Conservation (phyloP, 2,888 invertebrate species). For the Catonia carolina region DNA sequence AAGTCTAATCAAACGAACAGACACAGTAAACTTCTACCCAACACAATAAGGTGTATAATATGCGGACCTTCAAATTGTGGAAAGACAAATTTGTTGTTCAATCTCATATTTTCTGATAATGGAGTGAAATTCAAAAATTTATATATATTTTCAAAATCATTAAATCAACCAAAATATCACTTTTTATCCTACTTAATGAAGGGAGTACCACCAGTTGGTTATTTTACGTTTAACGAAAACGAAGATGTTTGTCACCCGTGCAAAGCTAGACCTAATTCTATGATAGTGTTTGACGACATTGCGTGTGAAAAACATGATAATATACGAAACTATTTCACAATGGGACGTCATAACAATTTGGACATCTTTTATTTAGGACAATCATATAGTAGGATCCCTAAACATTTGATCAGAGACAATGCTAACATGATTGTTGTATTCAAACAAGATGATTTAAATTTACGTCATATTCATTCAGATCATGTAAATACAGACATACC, state of each 20-base stretch:
- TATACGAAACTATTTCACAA: conserved; percentile 15
- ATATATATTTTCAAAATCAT: conserved; percentile 20
- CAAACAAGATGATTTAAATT: conserved; percentile 39
- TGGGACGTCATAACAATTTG: conserved; percentile 18
- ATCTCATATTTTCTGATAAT: conserved; percentile 8
- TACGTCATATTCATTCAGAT: conserved; percentile 35
- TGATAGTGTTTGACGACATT: conserved; percentile 19
- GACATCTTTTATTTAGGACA: conserved; percentile 14
- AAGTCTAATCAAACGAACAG: not conserved
- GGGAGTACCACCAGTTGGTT: not conserved
- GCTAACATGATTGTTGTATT: conserved; percentile 39
- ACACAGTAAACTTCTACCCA: conserved; percentile 11
- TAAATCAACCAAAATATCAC: conserved; percentile 15
- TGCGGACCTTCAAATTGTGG: conserved; percentile 15
- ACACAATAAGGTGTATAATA: conserved; percentile 5
- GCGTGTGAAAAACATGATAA: conserved; percentile 17
- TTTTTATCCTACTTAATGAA: conserved; percentile 13
- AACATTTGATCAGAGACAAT: conserved; percentile 41
- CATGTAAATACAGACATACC: conserved; percentile 24
- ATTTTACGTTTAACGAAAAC: conserved; percentile 6
- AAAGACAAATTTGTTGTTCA: conserved; percentile 18
- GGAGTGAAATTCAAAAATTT: conserved; percentile 13
- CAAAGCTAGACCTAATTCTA: conserved; percentile 12
- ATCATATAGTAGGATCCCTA: conserved; percentile 34
- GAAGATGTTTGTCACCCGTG: conserved; percentile 4